These are phyloP conservation scores for Diaprepes abbreviatus DNA, from an alignment of 2,888 invertebrate genomes.

Conservation along the genomic window DNA sequence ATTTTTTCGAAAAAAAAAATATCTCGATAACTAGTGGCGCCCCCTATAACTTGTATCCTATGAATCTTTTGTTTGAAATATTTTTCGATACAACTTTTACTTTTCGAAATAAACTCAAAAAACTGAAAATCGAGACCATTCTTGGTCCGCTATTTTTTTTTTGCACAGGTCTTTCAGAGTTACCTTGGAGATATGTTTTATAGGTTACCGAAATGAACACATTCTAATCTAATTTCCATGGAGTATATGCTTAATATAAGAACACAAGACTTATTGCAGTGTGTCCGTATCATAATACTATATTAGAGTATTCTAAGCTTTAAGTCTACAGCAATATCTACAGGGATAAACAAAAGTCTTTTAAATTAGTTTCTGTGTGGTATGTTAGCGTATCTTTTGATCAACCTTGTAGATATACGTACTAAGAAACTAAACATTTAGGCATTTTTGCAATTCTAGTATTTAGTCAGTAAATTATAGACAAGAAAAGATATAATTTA, in stretches of 20 bases:
- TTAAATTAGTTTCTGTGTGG: background rate
- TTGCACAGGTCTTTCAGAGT: too few relatives aligned
- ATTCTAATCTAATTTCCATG: too few relatives aligned
- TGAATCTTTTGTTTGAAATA: too few relatives aligned
- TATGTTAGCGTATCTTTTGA: slow-evolving; percentile 3
- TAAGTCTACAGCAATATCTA: slow-evolving; percentile 14
- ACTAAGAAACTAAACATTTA: background rate
- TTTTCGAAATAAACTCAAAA: too few relatives aligned
- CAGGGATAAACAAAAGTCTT: slow-evolving; percentile 19
- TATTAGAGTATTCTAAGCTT: slow-evolving; percentile 9
- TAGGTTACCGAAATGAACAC: too few relatives aligned
- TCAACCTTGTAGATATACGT: slow-evolving; percentile 9
- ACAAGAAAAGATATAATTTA: background rate
- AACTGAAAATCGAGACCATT: too few relatives aligned
- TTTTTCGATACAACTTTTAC: too few relatives aligned
- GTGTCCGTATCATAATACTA: slow-evolving; percentile 5
- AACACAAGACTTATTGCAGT: slow-evolving; percentile 32
- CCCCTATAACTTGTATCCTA: too few relatives aligned
- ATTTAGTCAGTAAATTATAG: background rate
- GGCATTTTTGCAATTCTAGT: slow-evolving; percentile 9
- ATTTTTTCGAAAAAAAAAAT: too few relatives aligned
- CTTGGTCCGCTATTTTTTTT: too few relatives aligned
- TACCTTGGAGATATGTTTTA: too few relatives aligned
- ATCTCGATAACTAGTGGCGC: too few relatives aligned
- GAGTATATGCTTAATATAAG: slow-evolving; percentile 18